phyloP scores from a whole-genome alignment of 2,113 vertebrate species.

The Nyctibius bracteatus region DNA sequence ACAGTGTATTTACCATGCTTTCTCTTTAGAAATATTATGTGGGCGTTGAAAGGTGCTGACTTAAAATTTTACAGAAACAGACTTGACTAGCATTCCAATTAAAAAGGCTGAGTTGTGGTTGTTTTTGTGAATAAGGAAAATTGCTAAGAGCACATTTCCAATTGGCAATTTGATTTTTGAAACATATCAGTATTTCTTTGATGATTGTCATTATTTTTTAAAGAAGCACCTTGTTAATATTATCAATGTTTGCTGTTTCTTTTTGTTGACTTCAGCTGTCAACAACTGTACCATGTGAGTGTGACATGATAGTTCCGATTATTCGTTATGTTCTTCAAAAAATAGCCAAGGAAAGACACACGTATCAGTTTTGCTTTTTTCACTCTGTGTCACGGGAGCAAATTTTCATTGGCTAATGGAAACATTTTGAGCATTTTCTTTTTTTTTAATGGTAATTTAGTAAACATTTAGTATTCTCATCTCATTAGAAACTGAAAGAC shows the following conservation, averaged over 20 bases:
- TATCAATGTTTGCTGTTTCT: background rate
- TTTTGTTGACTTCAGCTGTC: background rate
- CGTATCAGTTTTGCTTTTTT: background rate
- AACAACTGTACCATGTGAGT: background rate
- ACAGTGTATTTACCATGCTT: background rate
- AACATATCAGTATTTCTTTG: background rate
- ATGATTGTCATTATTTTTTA: background rate
- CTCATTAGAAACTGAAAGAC: constrained; percentile 12
- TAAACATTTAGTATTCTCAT: constrained; percentile 2
- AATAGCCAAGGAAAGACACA: background rate
- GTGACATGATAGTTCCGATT: background rate
- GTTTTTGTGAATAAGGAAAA: background rate
- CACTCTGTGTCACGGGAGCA: background rate
- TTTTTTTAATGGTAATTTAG: background rate
- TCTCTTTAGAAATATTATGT: background rate
- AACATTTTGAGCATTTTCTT: background rate
- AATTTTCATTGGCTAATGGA: background rate
- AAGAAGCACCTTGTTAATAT: background rate
- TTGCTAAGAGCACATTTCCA: background rate
- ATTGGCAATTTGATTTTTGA: background rate
- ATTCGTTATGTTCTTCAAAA: background rate
- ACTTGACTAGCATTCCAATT: background rate
- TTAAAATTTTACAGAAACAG: background rate
- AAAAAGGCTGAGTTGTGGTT: background rate
- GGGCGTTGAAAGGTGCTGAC: background rate